Percentiles rank a stretch among this genome's conserved stretches.
Conservation (phyloP, 2,888 invertebrate genomes). For the Morpho achilles region DNA sequence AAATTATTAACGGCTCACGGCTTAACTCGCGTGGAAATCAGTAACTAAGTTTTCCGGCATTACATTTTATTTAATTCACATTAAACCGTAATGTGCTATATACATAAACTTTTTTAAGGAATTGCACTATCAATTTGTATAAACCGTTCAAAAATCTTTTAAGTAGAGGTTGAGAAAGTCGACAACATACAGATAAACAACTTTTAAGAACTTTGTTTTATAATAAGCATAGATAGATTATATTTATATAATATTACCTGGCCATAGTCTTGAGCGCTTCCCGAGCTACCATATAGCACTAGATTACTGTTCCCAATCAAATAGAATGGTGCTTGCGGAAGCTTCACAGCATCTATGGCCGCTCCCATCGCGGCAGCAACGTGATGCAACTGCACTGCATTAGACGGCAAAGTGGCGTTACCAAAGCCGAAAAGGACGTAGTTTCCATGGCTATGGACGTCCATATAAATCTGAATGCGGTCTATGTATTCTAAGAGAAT, state of each 20-base stretch:
- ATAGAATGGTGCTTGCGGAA: constrained; percentile 40
- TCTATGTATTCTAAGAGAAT: constrained; percentile 54
- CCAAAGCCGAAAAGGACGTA: constrained; percentile 82
- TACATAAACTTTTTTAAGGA: too few species aligned
- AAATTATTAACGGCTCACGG: too few species aligned
- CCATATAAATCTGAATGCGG: constrained; percentile 56
- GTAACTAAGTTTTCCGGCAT: too few species aligned
- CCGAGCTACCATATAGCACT: constrained; percentile 44
- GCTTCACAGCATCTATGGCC: constrained; percentile 42
- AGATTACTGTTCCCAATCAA: constrained; percentile 47
- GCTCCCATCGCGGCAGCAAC: constrained; percentile 49
- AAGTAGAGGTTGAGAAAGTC: too few species aligned
- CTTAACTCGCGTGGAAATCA: too few species aligned
- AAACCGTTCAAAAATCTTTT: too few species aligned
- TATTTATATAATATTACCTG: constrained; percentile 33
- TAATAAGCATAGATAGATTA: too few species aligned
- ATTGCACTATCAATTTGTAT: too few species aligned
- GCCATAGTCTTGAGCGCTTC: constrained; percentile 51
- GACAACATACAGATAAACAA: too few species aligned
- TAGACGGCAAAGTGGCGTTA: constrained; percentile 38
- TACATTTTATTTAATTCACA: too few species aligned
- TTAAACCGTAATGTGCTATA: too few species aligned
- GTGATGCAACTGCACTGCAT: constrained; percentile 37
- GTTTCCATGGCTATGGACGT: constrained; percentile 85
- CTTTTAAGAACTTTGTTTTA: too few species aligned